Evolutionary conservation across 2,113 vertebrate genomes (phyloP).

Genomic region (Dermatemys mawii): DNA sequence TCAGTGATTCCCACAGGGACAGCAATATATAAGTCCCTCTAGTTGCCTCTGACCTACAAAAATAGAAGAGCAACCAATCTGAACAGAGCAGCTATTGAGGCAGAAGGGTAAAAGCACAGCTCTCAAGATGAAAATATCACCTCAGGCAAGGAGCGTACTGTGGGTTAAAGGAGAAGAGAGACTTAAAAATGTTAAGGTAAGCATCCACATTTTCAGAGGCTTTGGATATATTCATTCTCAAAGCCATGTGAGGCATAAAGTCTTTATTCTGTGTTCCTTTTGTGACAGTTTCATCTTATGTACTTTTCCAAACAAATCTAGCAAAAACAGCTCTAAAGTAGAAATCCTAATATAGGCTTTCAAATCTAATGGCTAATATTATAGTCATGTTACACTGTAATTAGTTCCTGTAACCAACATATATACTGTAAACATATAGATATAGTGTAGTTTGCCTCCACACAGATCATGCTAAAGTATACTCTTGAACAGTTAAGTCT

Average conservation of each 20-base stretch:
- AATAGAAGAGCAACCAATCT: conserved; percentile 14
- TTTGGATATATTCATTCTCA: neutral
- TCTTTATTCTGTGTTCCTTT: neutral
- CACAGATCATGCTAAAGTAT: neutral
- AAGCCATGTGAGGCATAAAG: neutral
- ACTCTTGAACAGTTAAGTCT: neutral
- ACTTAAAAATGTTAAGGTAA: neutral
- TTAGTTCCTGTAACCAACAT: neutral
- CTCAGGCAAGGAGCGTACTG: neutral
- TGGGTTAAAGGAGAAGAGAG: neutral
- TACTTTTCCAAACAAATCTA: neutral
- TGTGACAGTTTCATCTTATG: neutral
- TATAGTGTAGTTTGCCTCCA: neutral
- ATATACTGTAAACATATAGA: neutral
- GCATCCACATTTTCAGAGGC: neutral
- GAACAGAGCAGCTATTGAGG: conserved; percentile 12
- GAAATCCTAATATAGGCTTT: neutral
- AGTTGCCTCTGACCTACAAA: conserved; percentile 27
- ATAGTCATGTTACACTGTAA: neutral
- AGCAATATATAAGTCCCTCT: conserved; percentile 31
- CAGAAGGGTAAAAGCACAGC: neutral
- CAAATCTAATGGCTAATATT: neutral
- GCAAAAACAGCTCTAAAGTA: neutral
- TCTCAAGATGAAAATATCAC: conserved; percentile 3
- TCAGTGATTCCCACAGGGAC: conserved; percentile 22